A percentile compares a stretch with the other conserved stretches of the same genome.
Conservation (phyloP, 2,888 invertebrate species). For the Sialis fuliginosa region DNA sequence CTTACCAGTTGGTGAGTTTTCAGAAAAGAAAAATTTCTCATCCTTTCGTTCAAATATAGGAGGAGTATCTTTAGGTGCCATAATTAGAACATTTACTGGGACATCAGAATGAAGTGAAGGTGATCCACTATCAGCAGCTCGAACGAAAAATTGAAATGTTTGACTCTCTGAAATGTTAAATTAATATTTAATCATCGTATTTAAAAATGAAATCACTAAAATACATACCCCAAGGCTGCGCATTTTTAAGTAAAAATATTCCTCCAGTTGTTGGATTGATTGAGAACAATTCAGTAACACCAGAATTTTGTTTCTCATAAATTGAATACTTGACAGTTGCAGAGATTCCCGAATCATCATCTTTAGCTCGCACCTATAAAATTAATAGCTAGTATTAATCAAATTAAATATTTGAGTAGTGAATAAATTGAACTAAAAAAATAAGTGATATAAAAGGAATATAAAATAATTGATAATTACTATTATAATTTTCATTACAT, state of each 20-base stretch:
- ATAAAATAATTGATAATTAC: no score
- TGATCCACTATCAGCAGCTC: conserved; percentile 67
- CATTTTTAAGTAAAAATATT: conserved; percentile 45
- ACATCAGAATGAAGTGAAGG: conserved; percentile 63
- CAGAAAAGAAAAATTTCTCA: conserved; percentile 63
- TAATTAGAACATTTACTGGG: conserved; percentile 63
- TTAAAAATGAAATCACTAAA: not conserved
- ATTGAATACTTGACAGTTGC: conserved; percentile 59
- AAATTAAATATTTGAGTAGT: no score
- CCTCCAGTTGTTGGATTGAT: conserved; percentile 61
- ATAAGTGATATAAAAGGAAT: no score
- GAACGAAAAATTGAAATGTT: conserved; percentile 74
- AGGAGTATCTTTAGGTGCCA: conserved; percentile 46
- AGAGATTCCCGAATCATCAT: conserved; percentile 57
- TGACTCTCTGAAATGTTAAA: conserved; percentile 40
- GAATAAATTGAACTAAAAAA: no score
- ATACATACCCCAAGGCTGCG: conserved; percentile 28
- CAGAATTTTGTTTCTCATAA: conserved; percentile 46
- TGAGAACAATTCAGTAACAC: conserved; percentile 48
- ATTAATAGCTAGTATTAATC: not conserved
- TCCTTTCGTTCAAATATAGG: conserved; percentile 59
- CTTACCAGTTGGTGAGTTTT: conserved; percentile 47
- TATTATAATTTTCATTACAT: no score
- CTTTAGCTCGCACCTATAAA: conserved; percentile 46
- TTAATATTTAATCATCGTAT: not conserved